These are phyloP conservation scores for Eupelmus urozonus DNA, from an alignment of 2,888 invertebrate genomes.

Conservation along the genomic window DNA sequence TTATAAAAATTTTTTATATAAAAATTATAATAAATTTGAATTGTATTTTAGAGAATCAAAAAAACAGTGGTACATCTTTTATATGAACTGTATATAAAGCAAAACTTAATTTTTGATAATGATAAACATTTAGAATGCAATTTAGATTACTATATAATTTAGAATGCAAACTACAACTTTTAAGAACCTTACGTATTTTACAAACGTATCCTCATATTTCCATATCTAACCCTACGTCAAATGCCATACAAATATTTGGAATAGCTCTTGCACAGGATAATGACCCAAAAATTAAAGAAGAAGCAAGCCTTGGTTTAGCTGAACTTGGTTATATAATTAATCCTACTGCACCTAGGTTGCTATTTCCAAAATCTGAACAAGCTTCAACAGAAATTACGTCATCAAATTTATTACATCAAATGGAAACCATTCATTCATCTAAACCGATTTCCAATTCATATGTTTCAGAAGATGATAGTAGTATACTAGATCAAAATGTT, in stretches of 20 bases:
- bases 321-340: constrained; percentile 71
- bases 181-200: constrained; percentile 67
- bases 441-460: neutral
- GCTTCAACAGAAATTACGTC: neutral
- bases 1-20: neutral
- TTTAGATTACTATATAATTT: constrained; percentile 61
- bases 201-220: constrained; percentile 68
- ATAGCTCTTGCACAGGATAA: constrained; percentile 67
- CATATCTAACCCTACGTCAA: constrained; percentile 67
- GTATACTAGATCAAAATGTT: neutral
- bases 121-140: too few relatives aligned
- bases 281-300: constrained; percentile 63
- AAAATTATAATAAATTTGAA: constrained; percentile 1
- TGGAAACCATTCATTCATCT: neutral
- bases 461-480: neutral
- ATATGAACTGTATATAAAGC: constrained; percentile 68
- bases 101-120: constrained; percentile 41
- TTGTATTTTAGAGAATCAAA: constrained; percentile 67
- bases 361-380: neutral
- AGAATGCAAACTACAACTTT: constrained; percentile 68
- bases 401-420: neutral
- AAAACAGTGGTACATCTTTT: constrained; percentile 65
- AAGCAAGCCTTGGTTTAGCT: constrained; percentile 66
- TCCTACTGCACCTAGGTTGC: constrained; percentile 66
- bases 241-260: constrained; percentile 70